A percentile compares a stretch with the other conserved stretches of the same genome.
These are phyloP conservation scores for Dipodomys ordii DNA, from an alignment of 2,113 vertebrate genomes.

Conservation along the genomic window DNA sequence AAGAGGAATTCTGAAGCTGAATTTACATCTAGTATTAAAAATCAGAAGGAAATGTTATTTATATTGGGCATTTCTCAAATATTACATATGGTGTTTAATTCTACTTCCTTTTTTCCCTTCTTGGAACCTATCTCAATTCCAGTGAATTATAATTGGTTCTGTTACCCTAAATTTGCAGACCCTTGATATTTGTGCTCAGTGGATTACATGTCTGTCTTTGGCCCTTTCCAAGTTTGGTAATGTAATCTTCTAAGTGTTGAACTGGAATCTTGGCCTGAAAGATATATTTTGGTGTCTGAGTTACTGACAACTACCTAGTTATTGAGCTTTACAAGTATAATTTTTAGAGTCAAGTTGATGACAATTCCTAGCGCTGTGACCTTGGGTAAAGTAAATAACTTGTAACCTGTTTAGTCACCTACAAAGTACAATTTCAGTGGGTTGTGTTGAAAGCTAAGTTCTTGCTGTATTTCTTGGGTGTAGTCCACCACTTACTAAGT, in stretches of 20 bases:
- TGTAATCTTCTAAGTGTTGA: slow-evolving; percentile 2
- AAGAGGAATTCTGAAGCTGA: neutral
- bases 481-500: neutral
- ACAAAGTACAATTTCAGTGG: neutral
- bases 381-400: slow-evolving; percentile 1
- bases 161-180: neutral
- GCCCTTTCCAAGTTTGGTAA: neutral
- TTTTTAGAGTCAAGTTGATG: neutral
- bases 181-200: neutral
- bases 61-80: slow-evolving; percentile 13
- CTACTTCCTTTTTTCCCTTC: neutral
- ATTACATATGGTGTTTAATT: neutral
- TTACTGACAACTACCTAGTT: neutral
- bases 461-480: neutral
- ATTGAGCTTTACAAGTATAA: neutral
- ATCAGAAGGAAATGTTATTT: neutral
- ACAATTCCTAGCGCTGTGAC: neutral
- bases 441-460: slow-evolving; percentile 20
- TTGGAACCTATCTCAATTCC: neutral
- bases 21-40: slow-evolving; percentile 13
- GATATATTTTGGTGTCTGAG: neutral
- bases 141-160: neutral
- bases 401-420: neutral
- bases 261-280: neutral
- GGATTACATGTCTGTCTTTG: neutral